A percentile compares a stretch with the other conserved stretches of the same genome.
phyloP scores from a whole-genome alignment of 2,113 vertebrate species.

The Gallinago paraguaiae region DNA sequence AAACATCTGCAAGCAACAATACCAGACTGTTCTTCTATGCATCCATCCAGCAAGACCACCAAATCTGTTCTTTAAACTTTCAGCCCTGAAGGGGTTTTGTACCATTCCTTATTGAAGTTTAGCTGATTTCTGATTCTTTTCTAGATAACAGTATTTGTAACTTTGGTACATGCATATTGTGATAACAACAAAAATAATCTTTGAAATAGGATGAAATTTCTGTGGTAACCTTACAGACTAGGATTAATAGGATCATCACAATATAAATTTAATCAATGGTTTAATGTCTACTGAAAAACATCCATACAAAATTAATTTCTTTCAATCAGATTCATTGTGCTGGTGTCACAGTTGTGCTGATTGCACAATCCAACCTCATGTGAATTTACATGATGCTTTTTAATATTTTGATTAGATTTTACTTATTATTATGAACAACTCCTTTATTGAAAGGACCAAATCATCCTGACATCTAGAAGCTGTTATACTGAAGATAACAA shows the following conservation, averaged over 20 bases:
- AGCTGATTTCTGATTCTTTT: background rate
- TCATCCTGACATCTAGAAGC: background rate
- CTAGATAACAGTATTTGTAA: background rate
- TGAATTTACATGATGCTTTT: background rate
- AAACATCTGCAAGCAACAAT: background rate
- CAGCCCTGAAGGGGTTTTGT: background rate
- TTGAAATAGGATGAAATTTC: background rate
- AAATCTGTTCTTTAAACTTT: background rate
- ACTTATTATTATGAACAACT: background rate
- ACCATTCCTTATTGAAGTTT: background rate
- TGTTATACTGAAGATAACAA: background rate
- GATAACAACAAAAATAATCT: background rate
- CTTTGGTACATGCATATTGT: background rate
- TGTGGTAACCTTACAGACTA: background rate
- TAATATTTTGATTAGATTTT: background rate
- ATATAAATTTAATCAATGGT: background rate
- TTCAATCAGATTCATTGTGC: background rate
- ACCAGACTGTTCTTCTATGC: background rate
- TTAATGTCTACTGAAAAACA: background rate
- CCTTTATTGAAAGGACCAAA: background rate
- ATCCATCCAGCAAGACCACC: background rate
- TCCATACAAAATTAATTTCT: background rate
- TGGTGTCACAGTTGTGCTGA: background rate
- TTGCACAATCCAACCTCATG: background rate
- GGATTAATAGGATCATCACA: background rate